A percentile compares a stretch with the other conserved stretches of the same genome.
phyloP scores from a whole-genome alignment of 1,140 invertebrate species.

The Heliconius congener region DNA sequence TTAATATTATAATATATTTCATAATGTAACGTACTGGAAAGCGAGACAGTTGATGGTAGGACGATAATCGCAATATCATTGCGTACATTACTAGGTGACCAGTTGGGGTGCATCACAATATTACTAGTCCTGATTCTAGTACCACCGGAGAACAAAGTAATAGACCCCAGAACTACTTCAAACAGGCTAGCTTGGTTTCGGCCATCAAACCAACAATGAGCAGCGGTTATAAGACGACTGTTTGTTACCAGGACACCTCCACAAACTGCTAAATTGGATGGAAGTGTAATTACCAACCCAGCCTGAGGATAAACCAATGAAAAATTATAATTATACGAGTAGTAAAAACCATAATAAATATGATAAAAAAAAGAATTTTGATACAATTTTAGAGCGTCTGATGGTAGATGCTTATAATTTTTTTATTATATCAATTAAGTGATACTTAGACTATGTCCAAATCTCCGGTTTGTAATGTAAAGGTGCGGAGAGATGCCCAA shows the following conservation, averaged over 20 bases:
- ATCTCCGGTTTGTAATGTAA: too few species aligned
- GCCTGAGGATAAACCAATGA: too few species aligned
- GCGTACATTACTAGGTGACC: constrained; percentile 32
- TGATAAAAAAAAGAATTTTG: too few species aligned
- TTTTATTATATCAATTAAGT: too few species aligned
- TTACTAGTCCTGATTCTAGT: constrained; percentile 43
- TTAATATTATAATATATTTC: too few species aligned
- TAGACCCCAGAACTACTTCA: constrained; percentile 52
- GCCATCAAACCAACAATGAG: constrained; percentile 3
- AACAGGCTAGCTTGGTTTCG: neutral
- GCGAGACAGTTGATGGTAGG: constrained; percentile 50
- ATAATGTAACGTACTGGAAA: constrained; percentile 52
- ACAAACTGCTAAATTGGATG: neutral
- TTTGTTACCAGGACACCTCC: neutral
- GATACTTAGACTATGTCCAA: too few species aligned
- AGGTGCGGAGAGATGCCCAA: too few species aligned
- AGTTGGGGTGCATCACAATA: constrained; percentile 45
- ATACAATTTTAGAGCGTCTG: too few species aligned
- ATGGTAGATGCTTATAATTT: too few species aligned
- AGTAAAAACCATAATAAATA: too few species aligned
- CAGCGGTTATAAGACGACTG: neutral
- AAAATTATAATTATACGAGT: too few species aligned
- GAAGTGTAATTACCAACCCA: neutral
- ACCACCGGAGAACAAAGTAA: constrained; percentile 49
- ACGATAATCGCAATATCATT: constrained; percentile 58